Percentiles rank a stretch among this genome's conserved stretches.
Conservation (phyloP, 2,888 invertebrate species). For the Oligia strigilis region DNA sequence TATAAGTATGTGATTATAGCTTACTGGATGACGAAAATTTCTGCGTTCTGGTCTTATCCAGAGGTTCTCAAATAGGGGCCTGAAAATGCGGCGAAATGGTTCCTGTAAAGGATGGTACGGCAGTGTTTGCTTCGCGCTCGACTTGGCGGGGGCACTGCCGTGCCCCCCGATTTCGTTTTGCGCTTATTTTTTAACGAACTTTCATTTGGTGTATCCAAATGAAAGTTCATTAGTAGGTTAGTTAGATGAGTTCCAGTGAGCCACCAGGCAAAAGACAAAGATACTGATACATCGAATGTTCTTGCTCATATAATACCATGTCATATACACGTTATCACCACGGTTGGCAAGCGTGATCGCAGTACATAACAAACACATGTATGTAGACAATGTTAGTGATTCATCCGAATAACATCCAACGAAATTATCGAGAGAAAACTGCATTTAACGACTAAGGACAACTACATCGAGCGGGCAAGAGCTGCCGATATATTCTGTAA, state of each 20-base stretch:
- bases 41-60: no score
- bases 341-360: constrained; percentile 44
- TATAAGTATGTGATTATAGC: no score
- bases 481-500: background rate
- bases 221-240: no score
- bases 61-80: no score
- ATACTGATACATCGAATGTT: background rate
- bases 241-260: no score
- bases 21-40: no score
- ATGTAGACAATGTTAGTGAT: constrained; percentile 28
- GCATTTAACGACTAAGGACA: constrained; percentile 8
- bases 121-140: no score
- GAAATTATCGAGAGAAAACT: constrained; percentile 34
- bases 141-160: no score
- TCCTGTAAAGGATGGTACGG: no score
- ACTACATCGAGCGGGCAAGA: background rate
- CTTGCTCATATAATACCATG: constrained; percentile 12
- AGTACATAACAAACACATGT: constrained; percentile 22
- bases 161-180: background rate
- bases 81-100: no score
- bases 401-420: constrained; percentile 24
- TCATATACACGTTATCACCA: constrained; percentile 28
- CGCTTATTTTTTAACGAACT: background rate
- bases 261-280: no score
- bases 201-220: background rate